Base-by-base conservation (phyloP, 2,888 invertebrate genomes). In the Molorchus minor region DNA sequence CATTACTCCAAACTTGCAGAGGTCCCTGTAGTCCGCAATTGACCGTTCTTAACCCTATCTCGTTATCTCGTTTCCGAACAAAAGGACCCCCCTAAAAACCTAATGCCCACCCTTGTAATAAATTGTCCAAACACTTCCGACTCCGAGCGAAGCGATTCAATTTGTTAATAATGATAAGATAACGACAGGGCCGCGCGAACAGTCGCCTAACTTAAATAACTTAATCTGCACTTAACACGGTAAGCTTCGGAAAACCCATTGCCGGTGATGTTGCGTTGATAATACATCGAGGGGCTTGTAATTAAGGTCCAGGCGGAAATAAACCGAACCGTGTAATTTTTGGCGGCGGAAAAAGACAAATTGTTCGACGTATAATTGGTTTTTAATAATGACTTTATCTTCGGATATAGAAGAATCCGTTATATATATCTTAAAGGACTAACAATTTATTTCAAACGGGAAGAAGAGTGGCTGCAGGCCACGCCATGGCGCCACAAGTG, bases 141-240 rank as follows among this genome's bases (percentile, higher is more conserved):
- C 8, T 25, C 25, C 25, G 25, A 8, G 8, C 8, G 8, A 36
- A 3, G 17, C 16, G 45, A 16, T 45, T 29, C 45, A 45, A 30
- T 45, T 43, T 45, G 45, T 30, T 45, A 45, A 30, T 45, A 45
- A 45, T 12, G 25, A 44, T 45, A 16, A 45, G 45, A 45, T 30
- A 29, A 45, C 5, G 30, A 17, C 30, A 13, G 15, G 30, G 25
- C 15, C 16, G 30, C 1, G 5, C 10, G 29, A 45, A 16, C 16
- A 20, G 12, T 44, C 7, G 15, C n/a, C 16, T 17, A 40, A 20
- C 12, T 43, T 43, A 21, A 43, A 20, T 20, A 45, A 30, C 30
- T 45, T 30, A 45, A 45, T 45, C 45, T 16, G 16, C 15, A 20
- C 16, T 29, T 21, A 25, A 2, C 29, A 29, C 30, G 30, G 29